Evolutionary conservation across 2,797 vertebrate species (phyloP).

Genomic region (Ateles fusciceps): DNA sequence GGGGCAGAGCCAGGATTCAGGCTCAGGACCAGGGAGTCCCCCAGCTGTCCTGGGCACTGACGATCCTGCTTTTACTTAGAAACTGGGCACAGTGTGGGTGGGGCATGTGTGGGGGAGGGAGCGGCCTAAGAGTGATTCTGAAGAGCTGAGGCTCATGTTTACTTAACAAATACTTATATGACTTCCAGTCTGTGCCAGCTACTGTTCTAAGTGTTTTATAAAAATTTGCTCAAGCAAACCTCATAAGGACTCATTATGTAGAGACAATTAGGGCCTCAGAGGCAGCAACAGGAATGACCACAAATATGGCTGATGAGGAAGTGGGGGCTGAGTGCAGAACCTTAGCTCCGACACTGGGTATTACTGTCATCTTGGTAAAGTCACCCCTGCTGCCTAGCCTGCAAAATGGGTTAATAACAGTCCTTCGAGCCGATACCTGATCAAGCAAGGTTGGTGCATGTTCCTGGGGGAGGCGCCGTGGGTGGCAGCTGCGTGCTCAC

Average conservation of each 20-base stretch:
- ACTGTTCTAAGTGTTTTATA: background rate
- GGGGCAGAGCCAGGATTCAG: background rate
- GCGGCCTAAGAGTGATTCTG: background rate
- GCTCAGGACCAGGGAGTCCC: background rate
- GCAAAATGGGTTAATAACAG: background rate
- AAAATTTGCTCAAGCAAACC: background rate
- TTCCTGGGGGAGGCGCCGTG: background rate
- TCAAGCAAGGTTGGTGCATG: fast-evolving
- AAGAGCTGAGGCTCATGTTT: background rate
- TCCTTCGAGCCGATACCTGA: background rate
- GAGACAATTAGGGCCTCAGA: background rate
- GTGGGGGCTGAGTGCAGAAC: fast-evolving
- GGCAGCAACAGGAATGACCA: background rate
- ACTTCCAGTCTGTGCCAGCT: background rate
- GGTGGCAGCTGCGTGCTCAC: fast-evolving
- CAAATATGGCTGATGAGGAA: background rate
- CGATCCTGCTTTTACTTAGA: background rate
- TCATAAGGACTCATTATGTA: background rate
- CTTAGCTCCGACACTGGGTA: background rate
- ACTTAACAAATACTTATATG: background rate
- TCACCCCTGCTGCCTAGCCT: background rate
- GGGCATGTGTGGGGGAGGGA: background rate
- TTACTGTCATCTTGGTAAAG: background rate
- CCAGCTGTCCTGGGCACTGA: background rate
- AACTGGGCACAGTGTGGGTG: background rate